phyloP scores from a whole-genome alignment of 2,113 vertebrate genomes.

The Ia io region DNA sequence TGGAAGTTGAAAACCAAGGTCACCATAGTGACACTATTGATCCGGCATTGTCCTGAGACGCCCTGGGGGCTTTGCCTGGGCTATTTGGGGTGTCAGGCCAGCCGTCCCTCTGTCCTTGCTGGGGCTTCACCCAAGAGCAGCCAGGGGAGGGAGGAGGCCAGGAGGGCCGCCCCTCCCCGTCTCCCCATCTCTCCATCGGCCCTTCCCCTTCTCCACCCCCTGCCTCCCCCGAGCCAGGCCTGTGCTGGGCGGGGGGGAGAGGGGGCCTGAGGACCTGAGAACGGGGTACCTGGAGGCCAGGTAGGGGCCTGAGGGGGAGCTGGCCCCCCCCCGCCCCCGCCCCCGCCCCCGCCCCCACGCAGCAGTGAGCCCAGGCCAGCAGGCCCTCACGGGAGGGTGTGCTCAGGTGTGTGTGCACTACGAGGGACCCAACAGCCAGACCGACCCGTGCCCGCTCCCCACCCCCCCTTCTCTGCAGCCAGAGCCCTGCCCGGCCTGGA shows the following conservation, averaged over 20 bases:
- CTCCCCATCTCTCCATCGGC: no score
- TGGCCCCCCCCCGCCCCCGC: rapidly evolving
- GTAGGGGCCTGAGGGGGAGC: not conserved
- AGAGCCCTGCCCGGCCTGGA: no score
- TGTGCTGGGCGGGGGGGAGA: no score
- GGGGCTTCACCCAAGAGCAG: not conserved
- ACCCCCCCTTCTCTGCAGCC: not conserved
- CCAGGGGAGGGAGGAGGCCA: rapidly evolving
- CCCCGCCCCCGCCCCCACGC: rapidly evolving
- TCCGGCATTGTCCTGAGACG: not conserved
- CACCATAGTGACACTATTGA: rapidly evolving
- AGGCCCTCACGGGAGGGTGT: no score
- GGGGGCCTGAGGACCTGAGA: rapidly evolving
- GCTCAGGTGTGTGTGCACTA: not conserved
- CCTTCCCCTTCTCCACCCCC: no score
- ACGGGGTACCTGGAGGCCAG: not conserved
- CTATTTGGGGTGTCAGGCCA: rapidly evolving
- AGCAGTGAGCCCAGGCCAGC: not conserved
- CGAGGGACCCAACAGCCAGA: not conserved
- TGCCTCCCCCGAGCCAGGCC: not conserved
- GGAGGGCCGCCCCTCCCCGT: rapidly evolving
- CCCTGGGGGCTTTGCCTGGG: rapidly evolving
- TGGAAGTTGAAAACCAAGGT: not conserved
- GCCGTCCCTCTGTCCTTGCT: not conserved
- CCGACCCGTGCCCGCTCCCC: not conserved